Conservation (phyloP, 2,888 invertebrate species). For the Neoitamus cyanurus region DNA sequence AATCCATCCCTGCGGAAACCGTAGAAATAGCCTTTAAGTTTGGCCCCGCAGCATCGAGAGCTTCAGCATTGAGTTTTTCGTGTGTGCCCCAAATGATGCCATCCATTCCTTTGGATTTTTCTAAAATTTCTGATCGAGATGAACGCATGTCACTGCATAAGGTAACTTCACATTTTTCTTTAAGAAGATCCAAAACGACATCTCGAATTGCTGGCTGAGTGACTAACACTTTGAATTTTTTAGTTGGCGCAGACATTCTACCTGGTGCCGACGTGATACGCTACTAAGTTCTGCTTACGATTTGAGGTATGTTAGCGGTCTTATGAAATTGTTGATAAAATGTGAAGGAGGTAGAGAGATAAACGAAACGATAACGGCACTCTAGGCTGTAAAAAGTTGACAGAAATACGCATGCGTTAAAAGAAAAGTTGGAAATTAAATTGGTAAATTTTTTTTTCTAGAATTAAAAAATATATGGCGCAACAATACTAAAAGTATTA, state of each 20-base stretch:
- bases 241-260: constrained; percentile 55
- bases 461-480: no score
- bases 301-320: not conserved
- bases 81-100: constrained; percentile 63
- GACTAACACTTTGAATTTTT: constrained; percentile 72
- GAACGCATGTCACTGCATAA: constrained; percentile 59
- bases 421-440: not conserved
- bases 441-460: no score
- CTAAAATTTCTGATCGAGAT: constrained; percentile 60
- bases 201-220: constrained; percentile 77
- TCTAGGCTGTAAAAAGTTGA: not conserved
- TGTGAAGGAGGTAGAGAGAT: not conserved
- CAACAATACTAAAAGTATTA: no score
- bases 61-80: constrained; percentile 60
- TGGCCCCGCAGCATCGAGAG: constrained; percentile 67
- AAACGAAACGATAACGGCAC: not conserved
- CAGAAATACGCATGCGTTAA: not conserved
- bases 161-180: constrained; percentile 65
- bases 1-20: constrained; percentile 89
- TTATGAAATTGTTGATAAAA: not conserved
- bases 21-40: constrained; percentile 81
- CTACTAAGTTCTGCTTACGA: not conserved
- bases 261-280: not conserved
- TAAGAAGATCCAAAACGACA: constrained; percentile 73
- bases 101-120: constrained; percentile 62